These are phyloP conservation scores for Muschampia plurimacula DNA, from an alignment of 2,888 invertebrate genomes.

Conservation along the genomic window DNA sequence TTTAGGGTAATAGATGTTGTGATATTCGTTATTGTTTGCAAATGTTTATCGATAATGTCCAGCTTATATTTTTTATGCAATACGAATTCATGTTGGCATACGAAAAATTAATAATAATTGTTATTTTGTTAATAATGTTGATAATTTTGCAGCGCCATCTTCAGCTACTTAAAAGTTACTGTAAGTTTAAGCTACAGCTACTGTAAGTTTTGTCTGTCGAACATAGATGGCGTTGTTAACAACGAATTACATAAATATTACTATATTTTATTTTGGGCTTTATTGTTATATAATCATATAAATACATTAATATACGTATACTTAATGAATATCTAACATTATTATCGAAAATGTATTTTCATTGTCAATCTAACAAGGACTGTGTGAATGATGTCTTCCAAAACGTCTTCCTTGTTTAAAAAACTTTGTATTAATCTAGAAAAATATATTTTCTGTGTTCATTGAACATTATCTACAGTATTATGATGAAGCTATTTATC, in stretches of 20 bases:
- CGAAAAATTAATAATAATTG: not conserved
- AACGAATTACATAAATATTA: constrained; percentile 37
- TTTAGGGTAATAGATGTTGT: constrained; percentile 36
- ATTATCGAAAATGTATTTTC: constrained; percentile 68
- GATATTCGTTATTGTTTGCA: constrained; percentile 39
- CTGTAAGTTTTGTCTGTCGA: constrained; percentile 22
- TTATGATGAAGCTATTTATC: constrained; percentile 42
- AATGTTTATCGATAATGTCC: constrained; percentile 34
- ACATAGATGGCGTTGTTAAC: constrained; percentile 51
- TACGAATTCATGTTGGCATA: constrained; percentile 23
- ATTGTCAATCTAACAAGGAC: constrained; percentile 65
- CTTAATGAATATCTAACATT: not conserved
- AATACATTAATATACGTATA: not conserved
- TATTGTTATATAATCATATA: not conserved
- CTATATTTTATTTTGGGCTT: constrained; percentile 22
- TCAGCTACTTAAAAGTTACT: no score
- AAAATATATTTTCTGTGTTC: constrained; percentile 34
- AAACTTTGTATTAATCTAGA: constrained; percentile 20
- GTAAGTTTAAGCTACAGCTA: no score
- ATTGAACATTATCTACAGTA: constrained; percentile 19
- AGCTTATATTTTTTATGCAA: constrained; percentile 35
- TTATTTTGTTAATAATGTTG: not conserved
- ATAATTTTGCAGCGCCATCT: constrained; percentile 28
- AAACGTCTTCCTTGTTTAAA: constrained; percentile 55
- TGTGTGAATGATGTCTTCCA: constrained; percentile 61